Evolutionary conservation across 1,140 invertebrate genomes (phyloP).

Genomic region (Drosophila repleta): DNA sequence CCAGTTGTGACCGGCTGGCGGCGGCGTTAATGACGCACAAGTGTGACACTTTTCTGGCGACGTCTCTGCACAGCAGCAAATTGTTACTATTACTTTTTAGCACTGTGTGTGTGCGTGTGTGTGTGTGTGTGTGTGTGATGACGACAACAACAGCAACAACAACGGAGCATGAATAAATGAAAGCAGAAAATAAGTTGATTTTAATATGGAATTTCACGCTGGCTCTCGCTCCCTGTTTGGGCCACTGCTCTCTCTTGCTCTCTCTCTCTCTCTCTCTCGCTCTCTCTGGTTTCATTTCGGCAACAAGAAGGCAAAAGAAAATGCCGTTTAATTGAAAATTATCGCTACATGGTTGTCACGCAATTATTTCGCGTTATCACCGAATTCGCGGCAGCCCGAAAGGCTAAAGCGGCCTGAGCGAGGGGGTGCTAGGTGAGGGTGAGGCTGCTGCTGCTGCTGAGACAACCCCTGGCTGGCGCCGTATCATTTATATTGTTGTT

Average conservation of each 20-base stretch:
- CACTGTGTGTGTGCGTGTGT: constrained; percentile 15
- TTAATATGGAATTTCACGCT: constrained; percentile 82
- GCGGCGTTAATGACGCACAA: constrained; percentile 81
- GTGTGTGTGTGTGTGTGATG: constrained; percentile 31
- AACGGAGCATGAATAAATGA: constrained; percentile 79
- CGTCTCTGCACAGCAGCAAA: constrained; percentile 60
- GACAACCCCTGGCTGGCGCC: constrained; percentile 32
- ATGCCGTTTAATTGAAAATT: constrained; percentile 83
- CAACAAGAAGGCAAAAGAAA: constrained; percentile 54
- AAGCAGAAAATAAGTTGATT: constrained; percentile 82
- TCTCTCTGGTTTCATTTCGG: constrained; percentile 26
- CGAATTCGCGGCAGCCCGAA: constrained; percentile 17
- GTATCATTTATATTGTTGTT: constrained; percentile 66
- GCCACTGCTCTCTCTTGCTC: constrained; percentile 9
- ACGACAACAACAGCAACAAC: constrained; percentile 52
- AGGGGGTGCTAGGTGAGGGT: neutral
- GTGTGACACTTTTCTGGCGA: constrained; percentile 70
- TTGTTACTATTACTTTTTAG: constrained; percentile 61
- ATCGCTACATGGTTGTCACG: constrained; percentile 83
- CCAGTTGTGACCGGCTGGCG: constrained; percentile 77
- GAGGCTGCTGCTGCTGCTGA: constrained; percentile 12
- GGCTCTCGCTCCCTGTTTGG: constrained; percentile 33
- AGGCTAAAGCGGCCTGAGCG: neutral
- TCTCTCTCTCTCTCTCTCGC: too few relatives aligned
- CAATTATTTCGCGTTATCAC: constrained; percentile 83